These are phyloP conservation scores for Chrysotoxum bicinctum DNA, from an alignment of 2,888 invertebrate genomes.

Conservation along the genomic window DNA sequence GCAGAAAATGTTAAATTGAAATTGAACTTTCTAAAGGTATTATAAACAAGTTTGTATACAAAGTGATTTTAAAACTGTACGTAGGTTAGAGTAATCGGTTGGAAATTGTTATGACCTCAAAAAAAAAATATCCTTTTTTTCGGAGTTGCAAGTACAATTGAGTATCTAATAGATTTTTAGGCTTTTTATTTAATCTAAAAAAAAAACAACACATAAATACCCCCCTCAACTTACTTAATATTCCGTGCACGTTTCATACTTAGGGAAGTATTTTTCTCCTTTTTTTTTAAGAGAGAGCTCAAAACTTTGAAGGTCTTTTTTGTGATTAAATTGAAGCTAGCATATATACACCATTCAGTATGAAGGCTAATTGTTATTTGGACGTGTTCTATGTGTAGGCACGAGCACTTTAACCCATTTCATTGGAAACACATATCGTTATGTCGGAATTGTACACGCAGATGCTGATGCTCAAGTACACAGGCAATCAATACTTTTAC, in stretches of 20 bases:
- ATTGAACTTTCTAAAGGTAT: constrained; percentile 27
- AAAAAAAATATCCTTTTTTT: constrained; percentile 7
- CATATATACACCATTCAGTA: constrained; percentile 5
- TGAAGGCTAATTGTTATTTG: constrained; percentile 31
- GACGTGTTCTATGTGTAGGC: constrained; percentile 30
- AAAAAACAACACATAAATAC: not conserved
- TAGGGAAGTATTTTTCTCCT: not conserved
- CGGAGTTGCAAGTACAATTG: constrained; percentile 3
- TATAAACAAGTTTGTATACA: not conserved
- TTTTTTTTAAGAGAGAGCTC: constrained; percentile 9
- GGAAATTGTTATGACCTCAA: constrained; percentile 25
- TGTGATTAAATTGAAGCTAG: constrained; percentile 21
- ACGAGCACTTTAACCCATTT: constrained; percentile 28
- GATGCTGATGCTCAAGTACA: constrained; percentile 7
- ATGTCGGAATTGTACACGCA: constrained; percentile 1
- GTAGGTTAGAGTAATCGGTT: constrained; percentile 6
- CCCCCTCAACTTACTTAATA: constrained; percentile 24
- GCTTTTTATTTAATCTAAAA: constrained; percentile 17
- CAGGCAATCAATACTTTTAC: constrained; percentile 8
- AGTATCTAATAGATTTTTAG: constrained; percentile 26
- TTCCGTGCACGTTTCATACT: constrained; percentile 37
- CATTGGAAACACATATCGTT: constrained; percentile 1
- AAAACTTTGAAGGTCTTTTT: constrained; percentile 29
- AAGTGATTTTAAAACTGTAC: constrained; percentile 3
- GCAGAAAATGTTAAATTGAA: constrained; percentile 22